These are phyloP conservation scores for Dipodomys stephensi DNA, from an alignment of 2,113 vertebrate species.

Conservation along the genomic window DNA sequence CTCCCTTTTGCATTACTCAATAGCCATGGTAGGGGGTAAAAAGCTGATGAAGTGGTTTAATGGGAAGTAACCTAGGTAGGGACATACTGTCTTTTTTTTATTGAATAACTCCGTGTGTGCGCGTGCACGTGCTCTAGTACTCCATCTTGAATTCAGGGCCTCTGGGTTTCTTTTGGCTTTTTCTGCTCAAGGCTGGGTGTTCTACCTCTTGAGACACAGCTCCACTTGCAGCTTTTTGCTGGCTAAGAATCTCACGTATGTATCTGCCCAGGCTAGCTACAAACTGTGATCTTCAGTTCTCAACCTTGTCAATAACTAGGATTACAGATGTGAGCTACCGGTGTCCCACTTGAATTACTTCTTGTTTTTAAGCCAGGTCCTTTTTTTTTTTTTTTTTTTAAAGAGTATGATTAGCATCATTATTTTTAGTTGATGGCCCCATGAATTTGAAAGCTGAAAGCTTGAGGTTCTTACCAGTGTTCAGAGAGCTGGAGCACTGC, in stretches of 20 bases:
- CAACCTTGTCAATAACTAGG: too few relatives aligned
- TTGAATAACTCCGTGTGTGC: too few relatives aligned
- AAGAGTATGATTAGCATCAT: conserved; percentile 7
- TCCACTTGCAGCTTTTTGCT: too few relatives aligned
- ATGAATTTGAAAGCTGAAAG: conserved; percentile 77
- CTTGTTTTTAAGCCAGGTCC: conserved; percentile 56
- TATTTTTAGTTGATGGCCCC: conserved; percentile 71
- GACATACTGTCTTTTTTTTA: neutral
- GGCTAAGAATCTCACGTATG: too few relatives aligned
- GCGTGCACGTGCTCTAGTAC: too few relatives aligned
- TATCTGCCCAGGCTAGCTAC: too few relatives aligned
- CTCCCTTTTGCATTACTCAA: conserved; percentile 67
- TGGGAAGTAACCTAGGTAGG: conserved; percentile 66
- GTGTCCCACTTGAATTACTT: conserved; percentile 44
- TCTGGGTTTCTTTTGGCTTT: too few relatives aligned
- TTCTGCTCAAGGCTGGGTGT: too few relatives aligned
- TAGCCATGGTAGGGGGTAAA: conserved; percentile 39
- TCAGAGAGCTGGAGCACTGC: conserved; percentile 66
- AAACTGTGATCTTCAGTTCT: too few relatives aligned
- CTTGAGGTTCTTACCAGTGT: conserved; percentile 55
- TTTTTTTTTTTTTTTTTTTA: conserved; percentile 64
- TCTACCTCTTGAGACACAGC: too few relatives aligned
- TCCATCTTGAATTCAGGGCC: too few relatives aligned
- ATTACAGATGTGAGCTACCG: too few relatives aligned
- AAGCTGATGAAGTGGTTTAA: conserved; percentile 67